Evolutionary conservation across 2,797 vertebrate genomes (phyloP), one percentile per base, ranked within the genome.

Genomic region (Morelia viridis): DNA sequence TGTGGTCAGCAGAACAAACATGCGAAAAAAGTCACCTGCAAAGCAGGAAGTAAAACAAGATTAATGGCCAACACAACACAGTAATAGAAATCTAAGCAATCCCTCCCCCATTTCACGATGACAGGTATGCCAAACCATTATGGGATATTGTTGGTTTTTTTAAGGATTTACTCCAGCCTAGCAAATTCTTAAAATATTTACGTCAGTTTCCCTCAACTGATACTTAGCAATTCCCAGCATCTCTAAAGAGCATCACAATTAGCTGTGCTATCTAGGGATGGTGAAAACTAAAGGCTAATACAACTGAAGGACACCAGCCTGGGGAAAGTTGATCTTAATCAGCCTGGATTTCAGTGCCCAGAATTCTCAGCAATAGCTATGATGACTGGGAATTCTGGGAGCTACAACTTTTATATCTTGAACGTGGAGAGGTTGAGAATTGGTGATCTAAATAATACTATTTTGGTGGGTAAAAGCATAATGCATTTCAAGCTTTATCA

Each of bases 1-100:
- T 96, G 96, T 95, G 95, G 90, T 68, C 95, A 96, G 96, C 89
- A 96, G 97, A 98, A 97, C 93, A 96, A 96, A 89, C 58, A 88
- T 95, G 65, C 19, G 87, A 94, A 95, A 97, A 97, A 93, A 95
- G 87, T 92, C 91, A 93, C 91, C 94, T 93, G 93, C 65, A 92
- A 96, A 97, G 93, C 91, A 95, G 96, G 96, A 93, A 95, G 95
- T 90, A 93, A 96, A 94, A 96, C 76, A 93, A 89, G 91, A 76
- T 68, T 94, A 89, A 57, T 93, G 87, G 93, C 93, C 96, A 95
- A 91, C 92, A 90, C 8, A 31, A 57, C 9, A 94, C 93, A 94
- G 91, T 91, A 91, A 41, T 84, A 94, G 80, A 92, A 95, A 95
- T 94, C 92, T 91, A 92, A 90, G 92, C 91, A 86, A 83, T 92